phyloP scores from a whole-genome alignment of 2,797 vertebrate species.

The Anguilla obscura region DNA sequence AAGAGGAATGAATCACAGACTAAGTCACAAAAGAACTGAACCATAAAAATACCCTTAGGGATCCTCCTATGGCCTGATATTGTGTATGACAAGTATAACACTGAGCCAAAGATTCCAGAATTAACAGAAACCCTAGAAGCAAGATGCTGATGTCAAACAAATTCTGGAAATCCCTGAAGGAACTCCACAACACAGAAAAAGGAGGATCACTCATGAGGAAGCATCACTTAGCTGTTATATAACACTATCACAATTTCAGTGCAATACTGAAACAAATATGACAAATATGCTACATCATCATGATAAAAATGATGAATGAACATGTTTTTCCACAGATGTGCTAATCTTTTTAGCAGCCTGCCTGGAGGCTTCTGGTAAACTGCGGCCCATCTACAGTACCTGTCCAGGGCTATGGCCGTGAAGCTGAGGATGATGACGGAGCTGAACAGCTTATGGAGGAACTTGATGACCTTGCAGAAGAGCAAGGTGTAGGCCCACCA shows the following conservation, averaged over 20 bases:
- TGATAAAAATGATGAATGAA: background rate
- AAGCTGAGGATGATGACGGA: slow-evolving; percentile 95
- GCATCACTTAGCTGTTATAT: background rate
- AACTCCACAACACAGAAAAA: background rate
- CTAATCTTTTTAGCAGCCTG: background rate
- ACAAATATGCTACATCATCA: background rate
- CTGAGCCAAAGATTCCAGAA: background rate
- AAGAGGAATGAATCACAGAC: background rate
- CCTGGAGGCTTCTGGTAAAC: background rate
- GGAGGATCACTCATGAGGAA: background rate
- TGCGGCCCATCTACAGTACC: slow-evolving; percentile 68
- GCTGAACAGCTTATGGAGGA: slow-evolving; percentile 95
- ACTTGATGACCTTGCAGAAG: slow-evolving; percentile 92
- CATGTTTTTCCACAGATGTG: background rate
- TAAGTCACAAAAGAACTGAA: background rate
- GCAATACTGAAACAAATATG: background rate
- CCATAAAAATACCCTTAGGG: background rate
- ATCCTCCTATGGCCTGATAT: background rate
- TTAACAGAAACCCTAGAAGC: background rate
- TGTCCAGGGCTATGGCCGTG: slow-evolving; percentile 92
- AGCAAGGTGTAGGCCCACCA: slow-evolving; percentile 88
- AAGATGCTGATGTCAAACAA: background rate
- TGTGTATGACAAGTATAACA: background rate
- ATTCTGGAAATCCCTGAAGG: background rate
- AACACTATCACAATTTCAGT: background rate